A percentile compares a stretch with the other conserved stretches of the same genome.
Conservation (phyloP, 2,113 vertebrate species). For the Peromyscus maniculatus region DNA sequence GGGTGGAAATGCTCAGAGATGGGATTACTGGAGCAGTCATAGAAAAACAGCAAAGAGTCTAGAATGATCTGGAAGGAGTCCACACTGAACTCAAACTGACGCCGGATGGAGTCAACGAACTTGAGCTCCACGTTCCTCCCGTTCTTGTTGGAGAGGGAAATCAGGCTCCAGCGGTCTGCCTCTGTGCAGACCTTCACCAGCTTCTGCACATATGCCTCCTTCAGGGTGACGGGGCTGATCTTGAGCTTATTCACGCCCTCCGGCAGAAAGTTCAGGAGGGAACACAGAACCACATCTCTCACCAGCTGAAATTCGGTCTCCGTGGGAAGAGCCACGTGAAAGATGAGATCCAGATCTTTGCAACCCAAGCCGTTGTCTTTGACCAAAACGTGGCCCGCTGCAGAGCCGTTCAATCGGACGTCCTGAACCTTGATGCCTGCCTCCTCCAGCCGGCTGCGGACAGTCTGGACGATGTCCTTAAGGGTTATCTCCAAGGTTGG, state of each 20-base stretch:
- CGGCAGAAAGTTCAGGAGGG: slow-evolving; percentile 96
- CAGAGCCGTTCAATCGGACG: slow-evolving; percentile 96
- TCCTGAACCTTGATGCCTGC: slow-evolving; percentile 94
- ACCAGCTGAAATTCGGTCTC: slow-evolving; percentile 95
- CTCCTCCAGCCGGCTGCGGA: slow-evolving; percentile 91
- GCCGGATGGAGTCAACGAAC: slow-evolving; percentile 96
- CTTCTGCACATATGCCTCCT: slow-evolving; percentile 98
- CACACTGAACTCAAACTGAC: slow-evolving; percentile 99
- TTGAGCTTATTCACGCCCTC: slow-evolving; percentile 97
- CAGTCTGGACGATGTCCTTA: slow-evolving; percentile 96
- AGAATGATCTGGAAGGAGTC: slow-evolving; percentile 99
- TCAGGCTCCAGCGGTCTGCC: slow-evolving; percentile 97
- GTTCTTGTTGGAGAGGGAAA: slow-evolving; percentile 98
- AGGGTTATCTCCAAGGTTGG: slow-evolving; percentile 95
- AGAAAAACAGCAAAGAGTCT: slow-evolving; percentile 95
- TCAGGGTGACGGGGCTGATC: slow-evolving; percentile 95
- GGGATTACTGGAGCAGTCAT: slow-evolving; percentile 89
- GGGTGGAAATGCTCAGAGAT: slow-evolving; percentile 93
- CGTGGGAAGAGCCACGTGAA: slow-evolving; percentile 93
- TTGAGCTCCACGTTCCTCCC: slow-evolving; percentile 98
- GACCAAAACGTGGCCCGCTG: slow-evolving; percentile 96
- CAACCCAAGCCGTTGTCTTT: slow-evolving; percentile 96
- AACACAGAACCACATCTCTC: slow-evolving; percentile 95
- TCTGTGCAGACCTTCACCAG: slow-evolving; percentile 97
- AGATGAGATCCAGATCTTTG: slow-evolving; percentile 98